These are phyloP conservation scores for Papilio helenus DNA, from an alignment of 1,140 invertebrate species.

Conservation along the genomic window DNA sequence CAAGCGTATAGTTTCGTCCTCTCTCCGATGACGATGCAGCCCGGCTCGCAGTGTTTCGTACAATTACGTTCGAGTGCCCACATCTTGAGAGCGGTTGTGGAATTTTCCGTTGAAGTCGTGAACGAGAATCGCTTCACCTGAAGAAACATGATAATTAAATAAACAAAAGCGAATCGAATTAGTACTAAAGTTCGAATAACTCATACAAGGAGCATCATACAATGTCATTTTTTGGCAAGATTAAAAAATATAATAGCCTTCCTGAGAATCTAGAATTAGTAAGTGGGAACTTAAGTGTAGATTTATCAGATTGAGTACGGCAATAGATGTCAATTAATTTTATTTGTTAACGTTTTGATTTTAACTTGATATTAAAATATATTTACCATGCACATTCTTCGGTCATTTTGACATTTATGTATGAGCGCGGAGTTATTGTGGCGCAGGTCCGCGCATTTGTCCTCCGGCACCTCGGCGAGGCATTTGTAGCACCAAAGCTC, in stretches of 20 bases:
- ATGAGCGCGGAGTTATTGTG: conserved; percentile 85
- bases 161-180: neutral
- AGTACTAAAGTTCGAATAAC: neutral
- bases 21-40: conserved; percentile 93
- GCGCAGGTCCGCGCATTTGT: conserved; percentile 86
- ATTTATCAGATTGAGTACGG: neutral
- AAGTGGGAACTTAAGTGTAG: neutral
- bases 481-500: conserved; percentile 92
- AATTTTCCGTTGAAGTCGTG: conserved; percentile 91
- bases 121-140: conserved; percentile 93
- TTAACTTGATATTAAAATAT: conserved; percentile 38
- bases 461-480: conserved; percentile 88
- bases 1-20: conserved; percentile 93
- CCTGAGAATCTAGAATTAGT: neutral
- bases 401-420: conserved; percentile 89
- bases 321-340: no score
- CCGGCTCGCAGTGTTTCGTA: conserved; percentile 90
- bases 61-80: conserved; percentile 93
- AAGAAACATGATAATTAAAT: conserved; percentile 42
- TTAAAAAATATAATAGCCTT: neutral
- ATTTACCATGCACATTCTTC: conserved; percentile 89
- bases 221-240: neutral
- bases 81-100: conserved; percentile 88
- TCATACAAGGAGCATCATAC: neutral
- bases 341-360: no score